Evolutionary conservation across 2,797 vertebrate species (phyloP), one percentile per base, ranked within the genome.

Genomic region (Decapterus maruadsi): DNA sequence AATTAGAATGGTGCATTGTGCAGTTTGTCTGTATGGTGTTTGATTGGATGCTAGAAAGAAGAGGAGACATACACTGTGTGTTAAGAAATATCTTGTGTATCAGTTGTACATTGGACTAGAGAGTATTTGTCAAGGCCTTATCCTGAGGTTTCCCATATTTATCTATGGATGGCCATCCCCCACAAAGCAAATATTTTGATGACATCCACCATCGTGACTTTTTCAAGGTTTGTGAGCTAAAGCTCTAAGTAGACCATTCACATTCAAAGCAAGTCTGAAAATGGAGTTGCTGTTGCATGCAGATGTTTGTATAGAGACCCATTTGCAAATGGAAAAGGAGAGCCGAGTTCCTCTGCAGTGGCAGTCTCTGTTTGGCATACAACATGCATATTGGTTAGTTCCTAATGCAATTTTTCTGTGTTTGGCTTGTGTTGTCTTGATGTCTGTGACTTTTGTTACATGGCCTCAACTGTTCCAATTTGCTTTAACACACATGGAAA

Each of bases 191-290:
- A 36, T 36, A 36, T 36, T 36, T 36, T 36, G 34, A 36, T 36
- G 34, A 36, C 34, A 36, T 8, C 6, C 34, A 36, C 36, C 54
- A 65, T 36, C 45, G 40, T 22, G 45, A 1, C 22, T 60, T 61
- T 64, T 55, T 66, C 77, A 69, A 46, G 66, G 65, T 74, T 46
- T 59, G 29, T 64, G 38, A 17, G 38, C 17, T 68, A n/a, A 53
- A 31, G 53, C 45, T 54, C 36, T 22, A 4, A 60, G 29, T 58
- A 70, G 59, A 46, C 55, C 40, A 59, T 80, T 70, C 71, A 75
- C 46, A 65, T 65, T 61, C 60, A 69, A 69, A 73, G 36, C 64
- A 57, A 46, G 31, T 74, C 45, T 64, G 65, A 65, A 74, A 59
- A 59, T 11, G 29, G 38, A 74, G 58, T 60, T 59, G 29, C 53